Conservation (phyloP, 2,797 vertebrate species). For the Margarornis squamiger region DNA sequence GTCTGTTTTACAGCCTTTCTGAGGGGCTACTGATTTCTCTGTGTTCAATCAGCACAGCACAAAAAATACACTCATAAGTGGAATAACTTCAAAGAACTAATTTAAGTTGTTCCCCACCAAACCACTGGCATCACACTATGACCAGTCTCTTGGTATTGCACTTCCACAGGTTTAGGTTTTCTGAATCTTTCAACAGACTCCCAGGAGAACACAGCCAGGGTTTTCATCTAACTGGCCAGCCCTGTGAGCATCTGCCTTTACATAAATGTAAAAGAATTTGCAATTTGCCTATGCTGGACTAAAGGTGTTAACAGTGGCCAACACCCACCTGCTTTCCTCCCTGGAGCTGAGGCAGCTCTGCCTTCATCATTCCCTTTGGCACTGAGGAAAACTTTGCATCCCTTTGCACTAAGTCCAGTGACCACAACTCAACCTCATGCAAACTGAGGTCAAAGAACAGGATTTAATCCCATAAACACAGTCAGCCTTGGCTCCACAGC, state of each 20-base stretch:
- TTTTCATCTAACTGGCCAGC: not conserved
- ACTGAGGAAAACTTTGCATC: not conserved
- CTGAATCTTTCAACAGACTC: not conserved
- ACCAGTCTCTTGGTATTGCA: not conserved
- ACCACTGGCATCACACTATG: fast-evolving
- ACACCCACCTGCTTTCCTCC: not conserved
- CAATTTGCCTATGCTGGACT: not conserved
- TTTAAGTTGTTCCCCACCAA: not conserved
- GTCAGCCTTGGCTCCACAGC: not conserved
- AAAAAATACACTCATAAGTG: not conserved
- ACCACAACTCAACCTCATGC: not conserved
- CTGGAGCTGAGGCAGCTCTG: not conserved
- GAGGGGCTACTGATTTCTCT: not conserved
- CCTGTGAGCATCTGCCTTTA: not conserved
- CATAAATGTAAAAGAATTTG: not conserved
- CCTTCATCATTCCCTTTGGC: not conserved
- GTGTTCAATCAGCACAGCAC: not conserved
- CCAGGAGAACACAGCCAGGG: not conserved
- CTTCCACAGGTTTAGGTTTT: not conserved
- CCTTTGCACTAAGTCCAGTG: not conserved
- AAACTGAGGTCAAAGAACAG: not conserved
- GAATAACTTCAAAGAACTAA: not conserved
- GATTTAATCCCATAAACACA: not conserved
- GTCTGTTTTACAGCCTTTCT: not conserved
- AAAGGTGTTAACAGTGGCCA: not conserved